Conservation (phyloP, 2,888 invertebrate species). For the Lydus trimaculatus region DNA sequence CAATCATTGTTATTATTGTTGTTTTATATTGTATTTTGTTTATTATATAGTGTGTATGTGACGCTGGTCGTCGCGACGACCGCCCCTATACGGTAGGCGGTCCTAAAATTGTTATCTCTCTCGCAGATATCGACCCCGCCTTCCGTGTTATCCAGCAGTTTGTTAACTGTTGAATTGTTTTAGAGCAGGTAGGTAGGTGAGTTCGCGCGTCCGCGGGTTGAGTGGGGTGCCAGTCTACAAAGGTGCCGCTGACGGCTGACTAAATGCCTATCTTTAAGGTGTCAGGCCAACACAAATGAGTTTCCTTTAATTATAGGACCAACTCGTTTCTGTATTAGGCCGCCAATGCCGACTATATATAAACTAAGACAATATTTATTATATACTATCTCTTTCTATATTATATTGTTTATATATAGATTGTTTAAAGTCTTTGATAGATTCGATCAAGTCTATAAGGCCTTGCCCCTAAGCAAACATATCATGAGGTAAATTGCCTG, state of each 20-base stretch:
- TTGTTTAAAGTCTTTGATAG: conserved; percentile 22
- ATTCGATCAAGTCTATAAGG: conserved; percentile 48
- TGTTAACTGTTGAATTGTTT: conserved; percentile 60
- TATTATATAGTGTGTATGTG: conserved; percentile 12
- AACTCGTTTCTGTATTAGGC: conserved; percentile 58
- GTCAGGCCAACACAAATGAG: conserved; percentile 62
- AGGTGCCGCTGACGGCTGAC: conserved; percentile 63
- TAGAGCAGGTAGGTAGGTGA: conserved; percentile 60
- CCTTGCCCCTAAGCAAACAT: conserved; percentile 62
- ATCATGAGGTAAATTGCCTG: conserved; percentile 62
- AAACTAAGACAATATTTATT: conserved; percentile 34
- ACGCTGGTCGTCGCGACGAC: conserved; percentile 45
- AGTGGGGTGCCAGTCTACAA: conserved; percentile 56
- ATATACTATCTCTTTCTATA: conserved; percentile 16
- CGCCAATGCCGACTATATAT: conserved; percentile 47
- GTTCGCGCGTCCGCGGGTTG: conserved; percentile 62
- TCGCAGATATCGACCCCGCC: conserved; percentile 57
- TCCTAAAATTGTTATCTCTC: conserved; percentile 49
- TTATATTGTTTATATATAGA: conserved; percentile 18
- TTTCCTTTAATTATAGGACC: conserved; percentile 63
- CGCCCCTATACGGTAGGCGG: conserved; percentile 49
- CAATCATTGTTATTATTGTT: background rate
- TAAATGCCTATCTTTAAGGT: conserved; percentile 63
- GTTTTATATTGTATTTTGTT: background rate
- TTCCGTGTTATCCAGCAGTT: conserved; percentile 57